A percentile compares a stretch with the other conserved stretches of the same genome.
Evolutionary conservation across 1,140 invertebrate genomes (phyloP).

Genomic region (Calliphora vicina): DNA sequence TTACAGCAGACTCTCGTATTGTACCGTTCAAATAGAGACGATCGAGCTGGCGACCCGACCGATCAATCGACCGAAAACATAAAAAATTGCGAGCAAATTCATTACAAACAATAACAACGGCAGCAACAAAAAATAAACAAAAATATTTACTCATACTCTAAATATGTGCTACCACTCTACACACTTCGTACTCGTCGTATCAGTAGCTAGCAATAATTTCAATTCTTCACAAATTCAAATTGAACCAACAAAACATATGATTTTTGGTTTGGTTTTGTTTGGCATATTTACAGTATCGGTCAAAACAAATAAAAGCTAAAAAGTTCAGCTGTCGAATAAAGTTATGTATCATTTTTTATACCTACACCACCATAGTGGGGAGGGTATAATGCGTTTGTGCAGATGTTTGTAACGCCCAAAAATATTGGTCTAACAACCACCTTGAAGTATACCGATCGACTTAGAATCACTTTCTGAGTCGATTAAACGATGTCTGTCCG

Average conservation of each 20-base stretch:
- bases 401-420: too few relatives aligned
- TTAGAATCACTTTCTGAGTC: too few relatives aligned
- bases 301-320: too few relatives aligned
- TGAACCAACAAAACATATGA: not conserved
- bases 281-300: not conserved
- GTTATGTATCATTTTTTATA: too few relatives aligned
- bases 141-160: not conserved
- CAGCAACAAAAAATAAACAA: constrained; percentile 3
- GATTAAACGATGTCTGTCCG: too few relatives aligned
- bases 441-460: too few relatives aligned
- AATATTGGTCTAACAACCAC: too few relatives aligned
- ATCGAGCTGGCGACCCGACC: not conserved
- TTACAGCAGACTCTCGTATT: not conserved
- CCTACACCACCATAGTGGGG: too few relatives aligned
- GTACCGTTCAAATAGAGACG: not conserved
- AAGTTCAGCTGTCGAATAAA: too few relatives aligned
- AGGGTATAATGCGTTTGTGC: too few relatives aligned
- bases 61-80: not conserved
- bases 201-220: not conserved
- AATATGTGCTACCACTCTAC: not conserved
- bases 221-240: not conserved
- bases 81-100: constrained; percentile 27
- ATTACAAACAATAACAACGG: constrained; percentile 1
- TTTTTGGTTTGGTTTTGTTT: not conserved
- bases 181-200: not conserved